Evolutionary conservation across 2,797 vertebrate species (phyloP).

Genomic region (Trachurus trachurus): DNA sequence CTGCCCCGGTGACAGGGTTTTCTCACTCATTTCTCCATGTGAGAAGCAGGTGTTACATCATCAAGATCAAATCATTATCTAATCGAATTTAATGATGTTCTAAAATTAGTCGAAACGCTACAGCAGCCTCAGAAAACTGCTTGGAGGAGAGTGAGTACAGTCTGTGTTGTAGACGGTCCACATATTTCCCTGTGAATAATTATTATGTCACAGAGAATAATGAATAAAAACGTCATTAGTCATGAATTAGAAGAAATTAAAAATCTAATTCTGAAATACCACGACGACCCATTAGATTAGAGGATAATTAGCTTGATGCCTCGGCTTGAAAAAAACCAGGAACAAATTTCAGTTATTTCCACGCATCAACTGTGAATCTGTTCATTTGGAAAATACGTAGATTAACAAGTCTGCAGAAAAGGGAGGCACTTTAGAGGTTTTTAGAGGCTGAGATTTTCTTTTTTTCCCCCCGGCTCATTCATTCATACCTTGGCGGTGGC

Average conservation of each 20-base stretch:
- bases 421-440: slow-evolving; percentile 20
- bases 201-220: slow-evolving; percentile 51
- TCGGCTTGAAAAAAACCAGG: slow-evolving; percentile 17
- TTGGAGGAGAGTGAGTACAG: neutral
- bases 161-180: slow-evolving; percentile 17
- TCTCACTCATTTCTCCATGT: neutral
- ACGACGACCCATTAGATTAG: neutral
- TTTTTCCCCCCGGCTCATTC: slow-evolving; percentile 10
- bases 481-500: slow-evolving; percentile 63
- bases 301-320: slow-evolving; percentile 38
- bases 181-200: slow-evolving; percentile 47
- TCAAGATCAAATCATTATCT: slow-evolving; percentile 5
- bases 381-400: slow-evolving; percentile 21
- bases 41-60: neutral
- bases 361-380: slow-evolving; percentile 11
- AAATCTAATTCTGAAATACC: slow-evolving; percentile 16
- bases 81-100: neutral
- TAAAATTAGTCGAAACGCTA: slow-evolving; percentile 9
- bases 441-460: slow-evolving; percentile 33
- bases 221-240: slow-evolving; percentile 52
- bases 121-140: neutral
- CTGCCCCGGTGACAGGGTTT: neutral
- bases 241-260: slow-evolving; percentile 32
- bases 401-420: slow-evolving; percentile 8
- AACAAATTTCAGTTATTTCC: slow-evolving; percentile 30